Evolutionary conservation across 2,797 vertebrate genomes (phyloP), one percentile per base, ranked within the genome.

Genomic region (Gastrophryne carolinensis): DNA sequence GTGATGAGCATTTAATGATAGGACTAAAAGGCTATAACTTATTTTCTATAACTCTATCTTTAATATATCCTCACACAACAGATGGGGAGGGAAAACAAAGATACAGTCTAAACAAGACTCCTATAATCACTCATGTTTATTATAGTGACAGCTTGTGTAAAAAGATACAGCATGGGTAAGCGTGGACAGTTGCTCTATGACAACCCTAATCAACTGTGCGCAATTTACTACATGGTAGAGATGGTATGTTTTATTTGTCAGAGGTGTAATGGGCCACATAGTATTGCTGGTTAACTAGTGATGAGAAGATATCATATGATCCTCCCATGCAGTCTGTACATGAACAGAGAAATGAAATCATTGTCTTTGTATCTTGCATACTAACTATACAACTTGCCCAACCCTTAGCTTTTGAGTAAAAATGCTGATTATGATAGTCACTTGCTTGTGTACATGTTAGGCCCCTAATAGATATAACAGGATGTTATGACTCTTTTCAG

Each of bases 201-300:
- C 60, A 73, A 73, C 37, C 17, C 34, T 65, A 73, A 56, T 73
- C 60, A 73, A 41, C 61, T 65, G 50, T 47, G 44, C 27, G 41
- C 54, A 60, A 73, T 53, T 63, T 41, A 53, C 41, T 62, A 35
- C 23, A 53, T 6, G 35, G 37, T 29, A 5, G 41, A 15, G 21
- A 63, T 63, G 19, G 49, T 23, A 34, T 17, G 24, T 44, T 53
- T 21, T 7, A 54, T 53, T 50, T 56, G 54, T 64, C 27, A 54
- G 24, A 15, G 11, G 8, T 10, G 29, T 54, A 54, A 27, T 11
- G n/a, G 56, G 56, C 26, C 37, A 73, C 44, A n/a, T 37, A 21
- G 23, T 56, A 10, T 44, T 60, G 19, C 24, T 56, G 49, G 24
- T 37, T 73, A 65, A 56, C 30, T 21, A 64, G 26, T 23, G 24